Evolutionary conservation across 2,888 invertebrate genomes (phyloP), one percentile per base, ranked within the genome.

Genomic region (Thymelicus acteon): DNA sequence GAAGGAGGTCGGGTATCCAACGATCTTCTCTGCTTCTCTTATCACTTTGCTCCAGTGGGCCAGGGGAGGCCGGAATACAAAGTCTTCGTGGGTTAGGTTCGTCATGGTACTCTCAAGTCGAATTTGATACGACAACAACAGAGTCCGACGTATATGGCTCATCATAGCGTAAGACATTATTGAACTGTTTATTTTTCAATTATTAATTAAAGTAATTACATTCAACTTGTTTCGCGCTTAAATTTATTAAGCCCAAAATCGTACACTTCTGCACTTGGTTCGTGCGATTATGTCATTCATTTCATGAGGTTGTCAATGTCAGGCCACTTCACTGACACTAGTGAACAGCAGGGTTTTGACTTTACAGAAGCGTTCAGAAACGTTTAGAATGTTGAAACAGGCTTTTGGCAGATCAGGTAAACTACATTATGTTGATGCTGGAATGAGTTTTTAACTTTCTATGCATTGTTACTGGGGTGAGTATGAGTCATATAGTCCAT

Each of bases 1-100:
- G 80, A 94, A 95, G 74, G 95, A 95, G 83, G 95, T 95, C 75
- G 95, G 95, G 87, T 95, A 91, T 78, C 94, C 93, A 67, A 94
- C 94, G 75, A 94, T 90, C 76, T 93, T 93, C 74, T 94, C 94
- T 57, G 94, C 94, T 82, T 94, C 93, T 78, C 87, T 89, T 52
- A 93, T 91, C 79, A 92, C 85, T 85, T 91, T 91, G 79, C 89
- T 85, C 93, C 91, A 91, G 73, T 89, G 88, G 8, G 91, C 84
- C 62, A 92, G 75, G 40, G 93, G 90, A 84, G 93, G 92, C 48
- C 88, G 85, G 81, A 93, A 90, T 76, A 90, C 83, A 72, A 90
- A 87, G 75, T 92, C 92, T 85, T 91, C 93, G 69, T 90, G 91
- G 72, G 90, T 92, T 67, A 89, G 75, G 78, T 88, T 92, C 60